A percentile compares a stretch with the other conserved stretches of the same genome.
phyloP scores from a whole-genome alignment of 2,888 invertebrate genomes.

The Sarcophaga rosellei region DNA sequence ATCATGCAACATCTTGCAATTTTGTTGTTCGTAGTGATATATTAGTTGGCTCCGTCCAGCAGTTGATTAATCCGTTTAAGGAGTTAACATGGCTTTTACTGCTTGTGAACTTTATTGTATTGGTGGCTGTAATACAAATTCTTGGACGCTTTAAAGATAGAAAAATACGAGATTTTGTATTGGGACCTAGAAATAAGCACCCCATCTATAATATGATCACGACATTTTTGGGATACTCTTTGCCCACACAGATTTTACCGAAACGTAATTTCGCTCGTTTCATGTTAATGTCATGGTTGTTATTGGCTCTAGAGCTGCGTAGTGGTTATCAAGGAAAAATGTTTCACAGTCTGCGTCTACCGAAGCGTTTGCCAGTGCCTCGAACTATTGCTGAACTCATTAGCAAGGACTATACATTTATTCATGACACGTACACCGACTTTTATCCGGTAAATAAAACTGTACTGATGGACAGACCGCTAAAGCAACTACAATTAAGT shows the following conservation, averaged over 20 bases:
- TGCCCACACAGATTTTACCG: conserved; percentile 68
- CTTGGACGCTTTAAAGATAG: neutral
- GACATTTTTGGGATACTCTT: conserved; percentile 72
- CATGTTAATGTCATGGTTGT: conserved; percentile 74
- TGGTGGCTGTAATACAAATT: conserved; percentile 40
- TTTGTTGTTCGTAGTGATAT: conserved; percentile 72
- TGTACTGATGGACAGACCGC: conserved; percentile 33
- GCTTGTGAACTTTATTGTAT: conserved; percentile 37
- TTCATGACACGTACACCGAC: conserved; percentile 65
- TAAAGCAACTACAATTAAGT: conserved; percentile 50
- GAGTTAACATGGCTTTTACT: conserved; percentile 71
- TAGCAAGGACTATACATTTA: conserved; percentile 70
- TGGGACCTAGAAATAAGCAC: conserved; percentile 63
- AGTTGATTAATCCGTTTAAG: conserved; percentile 72
- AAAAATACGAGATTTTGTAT: conserved; percentile 53
- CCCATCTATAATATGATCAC: conserved; percentile 71
- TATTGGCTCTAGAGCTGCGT: conserved; percentile 74
- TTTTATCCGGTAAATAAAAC: conserved; percentile 73
- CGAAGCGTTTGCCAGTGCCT: conserved; percentile 70
- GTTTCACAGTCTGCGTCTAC: conserved; percentile 74
- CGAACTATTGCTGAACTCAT: conserved; percentile 69
- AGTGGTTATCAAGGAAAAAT: conserved; percentile 77
- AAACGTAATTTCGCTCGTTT: conserved; percentile 72
- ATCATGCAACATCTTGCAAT: conserved; percentile 72
- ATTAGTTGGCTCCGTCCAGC: conserved; percentile 67